These are phyloP conservation scores for Apamea epomidion DNA, from an alignment of 2,888 invertebrate genomes.

Conservation along the genomic window DNA sequence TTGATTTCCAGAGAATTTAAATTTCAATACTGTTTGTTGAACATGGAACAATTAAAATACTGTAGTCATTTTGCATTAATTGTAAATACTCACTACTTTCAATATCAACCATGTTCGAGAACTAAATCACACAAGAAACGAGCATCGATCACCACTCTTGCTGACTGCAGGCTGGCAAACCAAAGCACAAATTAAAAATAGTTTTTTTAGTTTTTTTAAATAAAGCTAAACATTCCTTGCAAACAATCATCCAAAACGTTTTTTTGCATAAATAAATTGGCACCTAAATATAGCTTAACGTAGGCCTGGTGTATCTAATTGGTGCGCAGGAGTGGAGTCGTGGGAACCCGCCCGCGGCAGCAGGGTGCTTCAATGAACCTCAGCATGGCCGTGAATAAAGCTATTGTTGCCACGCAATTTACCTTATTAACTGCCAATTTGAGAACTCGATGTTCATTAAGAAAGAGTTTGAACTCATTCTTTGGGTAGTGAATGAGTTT, in stretches of 20 bases:
- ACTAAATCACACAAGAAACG: background rate
- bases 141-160: background rate
- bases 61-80: background rate
- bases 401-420: constrained; percentile 59
- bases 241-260: constrained; percentile 43
- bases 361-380: constrained; percentile 60
- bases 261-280: constrained; percentile 66
- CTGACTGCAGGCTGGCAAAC: background rate
- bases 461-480: constrained; percentile 21
- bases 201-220: constrained; percentile 3
- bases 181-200: constrained; percentile 20
- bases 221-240: constrained; percentile 51
- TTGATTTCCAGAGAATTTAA: background rate
- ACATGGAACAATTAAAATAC: background rate
- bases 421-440: constrained; percentile 48
- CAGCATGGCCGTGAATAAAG: constrained; percentile 51
- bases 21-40: constrained; percentile 7
- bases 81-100: background rate
- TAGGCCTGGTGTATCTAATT: constrained; percentile 76
- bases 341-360: constrained; percentile 75
- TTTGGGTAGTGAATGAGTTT: constrained; percentile 7
- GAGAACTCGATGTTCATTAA: constrained; percentile 28
- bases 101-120: background rate
- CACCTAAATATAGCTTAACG: constrained; percentile 67
- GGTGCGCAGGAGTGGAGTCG: constrained; percentile 70